These are phyloP conservation scores for Phasia obesa DNA, from an alignment of 2,888 invertebrate species.

Conservation along the genomic window DNA sequence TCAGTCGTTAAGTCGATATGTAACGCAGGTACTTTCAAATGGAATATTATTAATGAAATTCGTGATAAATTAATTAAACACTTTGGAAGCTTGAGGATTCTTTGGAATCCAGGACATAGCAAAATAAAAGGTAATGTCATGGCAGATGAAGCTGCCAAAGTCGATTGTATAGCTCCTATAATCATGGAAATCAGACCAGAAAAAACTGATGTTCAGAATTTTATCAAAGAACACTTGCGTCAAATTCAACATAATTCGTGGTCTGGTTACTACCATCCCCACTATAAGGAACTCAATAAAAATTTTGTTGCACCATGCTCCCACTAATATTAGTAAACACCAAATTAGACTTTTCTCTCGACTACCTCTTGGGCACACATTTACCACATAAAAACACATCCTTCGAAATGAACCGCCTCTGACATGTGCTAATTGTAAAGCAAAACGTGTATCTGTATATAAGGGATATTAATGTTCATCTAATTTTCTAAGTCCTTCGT, in stretches of 20 bases:
- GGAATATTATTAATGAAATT: slow-evolving; percentile 12
- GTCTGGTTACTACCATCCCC: neutral
- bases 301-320: neutral
- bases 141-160: neutral
- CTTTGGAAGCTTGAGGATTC: neutral
- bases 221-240: neutral
- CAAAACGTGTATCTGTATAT: too few relatives aligned
- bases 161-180: neutral
- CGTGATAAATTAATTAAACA: slow-evolving; percentile 3
- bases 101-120: neutral
- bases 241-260: neutral
- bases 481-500: too few relatives aligned
- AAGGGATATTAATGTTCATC: too few relatives aligned
- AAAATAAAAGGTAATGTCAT: neutral
- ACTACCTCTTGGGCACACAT: too few relatives aligned
- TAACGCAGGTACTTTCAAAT: neutral
- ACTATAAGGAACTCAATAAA: neutral
- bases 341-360: neutral
- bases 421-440: too few relatives aligned
- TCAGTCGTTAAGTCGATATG: slow-evolving; percentile 7
- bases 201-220: neutral
- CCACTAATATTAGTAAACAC: neutral
- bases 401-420: too few relatives aligned
- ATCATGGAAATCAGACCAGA: neutral
- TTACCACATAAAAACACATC: too few relatives aligned